Conservation (phyloP, 1,140 invertebrate genomes). For the Formica exsecta region DNA sequence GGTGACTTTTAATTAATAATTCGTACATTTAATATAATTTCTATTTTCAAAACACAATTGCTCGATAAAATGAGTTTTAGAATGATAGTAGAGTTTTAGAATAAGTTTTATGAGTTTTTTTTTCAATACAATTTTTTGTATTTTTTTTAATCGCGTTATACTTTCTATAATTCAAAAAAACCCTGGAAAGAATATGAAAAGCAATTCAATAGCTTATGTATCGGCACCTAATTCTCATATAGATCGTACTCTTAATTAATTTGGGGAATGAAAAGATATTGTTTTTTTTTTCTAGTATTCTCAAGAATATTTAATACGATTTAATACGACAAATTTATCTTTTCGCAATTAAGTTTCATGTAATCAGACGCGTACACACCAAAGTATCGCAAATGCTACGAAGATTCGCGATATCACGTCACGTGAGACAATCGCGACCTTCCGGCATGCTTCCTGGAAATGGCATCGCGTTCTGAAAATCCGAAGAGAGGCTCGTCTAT, state of each 20-base stretch:
- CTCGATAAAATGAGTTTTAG: neutral
- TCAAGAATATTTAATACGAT: neutral
- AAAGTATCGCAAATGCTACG: constrained; percentile 4
- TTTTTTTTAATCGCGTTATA: neutral
- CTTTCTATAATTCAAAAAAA: neutral
- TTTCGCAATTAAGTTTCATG: neutral
- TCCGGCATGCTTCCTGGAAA: constrained; percentile 48
- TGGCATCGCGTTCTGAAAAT: constrained; percentile 50
- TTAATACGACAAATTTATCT: neutral
- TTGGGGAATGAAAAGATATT: neutral
- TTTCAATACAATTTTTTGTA: neutral
- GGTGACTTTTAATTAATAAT: neutral
- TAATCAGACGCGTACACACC: neutral
- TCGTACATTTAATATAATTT: too few relatives aligned
- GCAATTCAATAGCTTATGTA: too few relatives aligned
- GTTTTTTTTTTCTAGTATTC: neutral
- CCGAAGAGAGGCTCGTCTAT: constrained; percentile 50
- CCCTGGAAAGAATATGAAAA: neutral
- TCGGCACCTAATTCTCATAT: neutral
- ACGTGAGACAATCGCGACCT: constrained; percentile 57
- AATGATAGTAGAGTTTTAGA: too few relatives aligned
- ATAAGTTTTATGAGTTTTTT: neutral
- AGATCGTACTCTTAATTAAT: neutral
- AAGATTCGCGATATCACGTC: constrained; percentile 38
- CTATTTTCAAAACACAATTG: neutral